These are phyloP conservation scores for Sinopyrophorus schimmeli DNA, from an alignment of 2,888 invertebrate genomes.

Conservation along the genomic window DNA sequence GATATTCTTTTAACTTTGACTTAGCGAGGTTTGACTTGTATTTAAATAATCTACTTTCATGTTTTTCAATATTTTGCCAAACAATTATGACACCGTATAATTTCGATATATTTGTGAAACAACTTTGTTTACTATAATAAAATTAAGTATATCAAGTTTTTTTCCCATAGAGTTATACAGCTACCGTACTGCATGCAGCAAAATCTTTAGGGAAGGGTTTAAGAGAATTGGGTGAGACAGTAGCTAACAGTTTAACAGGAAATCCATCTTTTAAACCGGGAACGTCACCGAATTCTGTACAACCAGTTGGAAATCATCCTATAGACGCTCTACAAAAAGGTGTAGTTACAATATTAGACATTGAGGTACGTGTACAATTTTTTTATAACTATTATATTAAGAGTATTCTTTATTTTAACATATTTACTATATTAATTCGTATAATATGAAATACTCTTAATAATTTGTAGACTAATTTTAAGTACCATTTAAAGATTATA, in stretches of 20 bases:
- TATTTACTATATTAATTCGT: not conserved
- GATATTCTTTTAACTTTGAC: no score
- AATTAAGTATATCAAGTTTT: constrained; percentile 3
- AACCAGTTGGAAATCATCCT: constrained; percentile 38
- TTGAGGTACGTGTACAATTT: constrained; percentile 56
- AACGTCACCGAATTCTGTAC: constrained; percentile 45
- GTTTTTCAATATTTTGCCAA: no score
- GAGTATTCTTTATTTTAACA: not conserved
- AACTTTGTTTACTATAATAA: no score
- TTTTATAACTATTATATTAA: constrained; percentile 2
- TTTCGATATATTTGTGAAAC: no score
- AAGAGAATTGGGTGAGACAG: constrained; percentile 86
- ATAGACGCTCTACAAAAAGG: constrained; percentile 78
- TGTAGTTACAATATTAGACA: constrained; percentile 84
- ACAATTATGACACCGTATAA: no score
- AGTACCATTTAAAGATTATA: constrained; percentile 9
- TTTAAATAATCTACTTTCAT: no score
- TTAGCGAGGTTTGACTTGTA: no score
- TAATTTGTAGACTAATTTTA: no score
- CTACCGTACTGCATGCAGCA: constrained; percentile 91
- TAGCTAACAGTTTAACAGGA: constrained; percentile 87
- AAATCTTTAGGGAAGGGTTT: constrained; percentile 91
- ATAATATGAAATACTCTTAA: constrained; percentile 1
- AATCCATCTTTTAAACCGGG: constrained; percentile 55
- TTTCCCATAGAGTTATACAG: constrained; percentile 78